Evolutionary conservation across 2,888 invertebrate species (phyloP).

Genomic region (Agriotes lineatus): DNA sequence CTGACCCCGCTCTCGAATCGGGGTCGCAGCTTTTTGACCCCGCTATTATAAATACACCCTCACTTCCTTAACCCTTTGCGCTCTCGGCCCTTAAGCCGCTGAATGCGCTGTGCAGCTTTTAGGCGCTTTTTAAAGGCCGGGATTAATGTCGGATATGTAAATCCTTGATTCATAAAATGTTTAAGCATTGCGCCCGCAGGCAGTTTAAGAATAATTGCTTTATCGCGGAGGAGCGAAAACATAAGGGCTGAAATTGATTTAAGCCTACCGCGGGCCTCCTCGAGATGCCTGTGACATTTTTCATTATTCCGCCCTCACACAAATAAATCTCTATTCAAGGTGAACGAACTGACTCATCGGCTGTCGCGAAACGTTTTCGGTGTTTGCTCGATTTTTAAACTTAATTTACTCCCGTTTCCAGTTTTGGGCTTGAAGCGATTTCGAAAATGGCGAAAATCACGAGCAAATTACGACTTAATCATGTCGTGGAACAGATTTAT

Average conservation of each 20-base stretch:
- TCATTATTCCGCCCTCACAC: constrained; percentile 24
- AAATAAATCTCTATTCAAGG: constrained; percentile 27
- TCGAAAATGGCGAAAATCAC: too few species aligned
- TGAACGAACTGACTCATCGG: not conserved
- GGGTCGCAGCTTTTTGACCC: constrained; percentile 52
- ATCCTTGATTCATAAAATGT: constrained; percentile 39
- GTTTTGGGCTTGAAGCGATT: too few species aligned
- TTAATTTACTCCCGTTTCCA: too few species aligned
- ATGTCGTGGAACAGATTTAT: too few species aligned
- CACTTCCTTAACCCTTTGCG: constrained; percentile 39
- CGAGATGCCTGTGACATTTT: constrained; percentile 30
- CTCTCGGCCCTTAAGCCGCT: constrained; percentile 27
- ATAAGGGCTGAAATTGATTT: constrained; percentile 38
- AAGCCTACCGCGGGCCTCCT: constrained; percentile 19
- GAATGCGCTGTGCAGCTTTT: constrained; percentile 23
- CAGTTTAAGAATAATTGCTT: constrained; percentile 31
- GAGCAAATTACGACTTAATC: too few species aligned
- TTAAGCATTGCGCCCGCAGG: constrained; percentile 44
- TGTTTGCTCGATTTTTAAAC: too few species aligned
- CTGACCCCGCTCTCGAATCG: constrained; percentile 49
- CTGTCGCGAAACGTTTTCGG: not conserved
- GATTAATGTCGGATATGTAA: constrained; percentile 25
- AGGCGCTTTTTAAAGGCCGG: constrained; percentile 18
- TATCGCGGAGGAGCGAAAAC: constrained; percentile 40
- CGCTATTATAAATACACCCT: constrained; percentile 46